A percentile compares a stretch with the other conserved stretches of the same genome.
phyloP scores from a whole-genome alignment of 2,797 vertebrate species.

The Morus bassanus region DNA sequence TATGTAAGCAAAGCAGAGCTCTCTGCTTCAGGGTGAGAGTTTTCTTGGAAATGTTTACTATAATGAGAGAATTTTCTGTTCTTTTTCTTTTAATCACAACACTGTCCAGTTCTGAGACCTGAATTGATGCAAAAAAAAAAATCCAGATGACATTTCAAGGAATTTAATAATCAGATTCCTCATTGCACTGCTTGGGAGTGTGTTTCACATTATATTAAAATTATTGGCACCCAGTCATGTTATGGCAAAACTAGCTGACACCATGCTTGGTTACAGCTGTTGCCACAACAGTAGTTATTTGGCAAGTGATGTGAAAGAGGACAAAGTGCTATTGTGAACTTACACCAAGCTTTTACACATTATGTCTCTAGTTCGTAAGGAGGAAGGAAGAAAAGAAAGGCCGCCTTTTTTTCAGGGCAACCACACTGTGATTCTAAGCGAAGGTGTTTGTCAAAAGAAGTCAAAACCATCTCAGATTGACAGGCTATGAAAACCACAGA shows the following conservation, averaged over 20 bases:
- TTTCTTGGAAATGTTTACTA: constrained; percentile 60
- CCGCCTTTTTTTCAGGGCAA: not conserved
- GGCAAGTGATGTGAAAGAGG: constrained; percentile 41
- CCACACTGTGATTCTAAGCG: not conserved
- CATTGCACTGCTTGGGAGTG: constrained; percentile 10
- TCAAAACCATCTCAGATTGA: not conserved
- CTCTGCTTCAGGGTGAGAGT: constrained; percentile 38
- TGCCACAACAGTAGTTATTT: constrained; percentile 54
- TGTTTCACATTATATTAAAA: constrained; percentile 52
- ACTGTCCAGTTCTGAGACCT: constrained; percentile 30
- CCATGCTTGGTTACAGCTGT: constrained; percentile 54
- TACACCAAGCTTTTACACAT: not conserved
- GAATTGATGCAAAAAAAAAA: not conserved
- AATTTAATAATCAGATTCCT: constrained; percentile 57
- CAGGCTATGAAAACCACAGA: not conserved
- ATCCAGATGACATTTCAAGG: constrained; percentile 41
- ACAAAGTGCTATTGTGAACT: constrained; percentile 50
- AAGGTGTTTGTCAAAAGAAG: not conserved
- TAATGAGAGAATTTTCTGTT: constrained; percentile 54
- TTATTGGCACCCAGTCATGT: constrained; percentile 24
- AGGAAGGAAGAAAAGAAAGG: not conserved
- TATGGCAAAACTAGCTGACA: constrained; percentile 53
- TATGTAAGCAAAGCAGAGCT: constrained; percentile 29
- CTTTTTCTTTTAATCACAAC: constrained; percentile 56
- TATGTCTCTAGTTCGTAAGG: not conserved